Evolutionary conservation across 2,888 invertebrate genomes (phyloP).

Genomic region (Bombylius discolor): DNA sequence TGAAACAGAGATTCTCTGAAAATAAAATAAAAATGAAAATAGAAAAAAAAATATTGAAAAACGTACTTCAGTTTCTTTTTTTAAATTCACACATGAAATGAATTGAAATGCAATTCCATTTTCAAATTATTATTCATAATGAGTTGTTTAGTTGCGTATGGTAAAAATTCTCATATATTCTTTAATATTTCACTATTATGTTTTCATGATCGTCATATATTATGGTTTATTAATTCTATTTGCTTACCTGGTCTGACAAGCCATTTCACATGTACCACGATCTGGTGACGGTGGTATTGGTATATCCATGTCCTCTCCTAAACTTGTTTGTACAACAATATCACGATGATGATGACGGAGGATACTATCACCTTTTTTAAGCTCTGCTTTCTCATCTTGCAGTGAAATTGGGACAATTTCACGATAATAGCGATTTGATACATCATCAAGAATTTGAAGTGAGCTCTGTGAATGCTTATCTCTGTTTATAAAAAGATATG

Average conservation of each 20-base stretch:
- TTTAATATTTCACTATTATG: too few relatives aligned
- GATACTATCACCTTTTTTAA: conserved; percentile 26
- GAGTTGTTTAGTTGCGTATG: too few relatives aligned
- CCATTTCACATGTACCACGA: conserved; percentile 54
- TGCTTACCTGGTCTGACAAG: conserved; percentile 74
- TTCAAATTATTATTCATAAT: too few relatives aligned
- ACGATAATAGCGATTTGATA: conserved; percentile 33
- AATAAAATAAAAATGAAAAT: background rate
- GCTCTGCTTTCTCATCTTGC: conserved; percentile 26
- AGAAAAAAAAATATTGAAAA: too few relatives aligned
- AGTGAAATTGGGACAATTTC: conserved; percentile 30
- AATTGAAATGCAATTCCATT: too few relatives aligned
- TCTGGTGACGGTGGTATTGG: conserved; percentile 7
- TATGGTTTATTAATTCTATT: too few relatives aligned
- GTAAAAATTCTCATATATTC: too few relatives aligned
- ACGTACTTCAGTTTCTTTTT: too few relatives aligned
- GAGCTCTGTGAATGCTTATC: conserved; percentile 35
- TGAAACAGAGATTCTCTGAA: conserved; percentile 31
- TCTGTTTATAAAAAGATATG: conserved; percentile 16
- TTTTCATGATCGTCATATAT: too few relatives aligned
- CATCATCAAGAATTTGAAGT: conserved; percentile 34
- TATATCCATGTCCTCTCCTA: conserved; percentile 20
- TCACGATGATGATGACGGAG: conserved; percentile 30
- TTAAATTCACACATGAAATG: too few relatives aligned
- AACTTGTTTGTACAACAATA: conserved; percentile 31